Conservation (phyloP, 2,797 vertebrate species). For the Neosilurus mollespiculum region DNA sequence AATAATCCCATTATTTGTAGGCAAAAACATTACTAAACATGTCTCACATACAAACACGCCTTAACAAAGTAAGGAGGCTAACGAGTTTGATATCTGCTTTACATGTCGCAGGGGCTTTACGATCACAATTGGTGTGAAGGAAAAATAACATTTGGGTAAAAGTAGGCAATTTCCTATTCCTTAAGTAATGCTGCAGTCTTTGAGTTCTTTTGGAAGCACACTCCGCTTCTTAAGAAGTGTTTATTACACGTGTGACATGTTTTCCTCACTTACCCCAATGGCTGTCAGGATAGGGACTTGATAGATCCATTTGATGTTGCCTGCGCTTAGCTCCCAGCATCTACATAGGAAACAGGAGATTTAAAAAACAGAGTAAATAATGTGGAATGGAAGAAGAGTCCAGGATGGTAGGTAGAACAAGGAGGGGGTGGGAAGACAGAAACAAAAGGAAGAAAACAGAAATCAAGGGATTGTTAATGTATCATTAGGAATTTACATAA, state of each 20-base stretch:
- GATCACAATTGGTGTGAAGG: not conserved
- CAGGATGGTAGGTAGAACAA: not conserved
- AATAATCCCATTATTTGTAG: not conserved
- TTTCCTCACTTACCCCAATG: slow-evolving; percentile 77
- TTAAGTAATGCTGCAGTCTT: slow-evolving; percentile 21
- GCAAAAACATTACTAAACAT: not conserved
- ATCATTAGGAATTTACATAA: not conserved
- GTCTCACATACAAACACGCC: not conserved
- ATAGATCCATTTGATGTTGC: slow-evolving; percentile 87
- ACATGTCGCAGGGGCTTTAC: not conserved
- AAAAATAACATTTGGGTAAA: slow-evolving; percentile 35
- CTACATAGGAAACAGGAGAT: slow-evolving; percentile 61
- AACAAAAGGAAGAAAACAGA: not conserved
- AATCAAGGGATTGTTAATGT: not conserved
- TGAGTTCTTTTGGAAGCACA: slow-evolving; percentile 30
- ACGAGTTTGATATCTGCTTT: not conserved
- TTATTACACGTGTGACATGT: not conserved
- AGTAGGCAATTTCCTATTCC: slow-evolving; percentile 22
- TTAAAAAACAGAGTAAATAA: slow-evolving; percentile 10
- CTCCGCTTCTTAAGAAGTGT: slow-evolving; percentile 7
- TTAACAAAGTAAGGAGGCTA: not conserved
- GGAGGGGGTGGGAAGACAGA: not conserved
- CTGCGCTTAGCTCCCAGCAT: slow-evolving; percentile 93
- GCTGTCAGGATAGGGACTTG: slow-evolving; percentile 86
- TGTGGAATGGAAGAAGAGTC: not conserved